Percentiles rank a stretch among this genome's conserved stretches.
Conservation (phyloP, 2,888 invertebrate genomes). For the Nephrotoma appendiculata region DNA sequence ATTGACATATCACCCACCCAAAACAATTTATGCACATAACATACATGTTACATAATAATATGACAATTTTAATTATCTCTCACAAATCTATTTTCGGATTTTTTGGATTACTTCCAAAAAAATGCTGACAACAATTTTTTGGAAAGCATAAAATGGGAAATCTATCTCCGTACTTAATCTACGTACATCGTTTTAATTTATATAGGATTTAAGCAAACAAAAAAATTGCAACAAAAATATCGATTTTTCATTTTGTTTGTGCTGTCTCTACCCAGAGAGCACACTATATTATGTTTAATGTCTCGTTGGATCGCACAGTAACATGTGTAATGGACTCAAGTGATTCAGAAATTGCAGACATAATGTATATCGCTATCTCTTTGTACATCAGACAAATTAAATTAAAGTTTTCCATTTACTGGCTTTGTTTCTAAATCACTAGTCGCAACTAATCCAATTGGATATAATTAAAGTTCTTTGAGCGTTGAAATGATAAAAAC, state of each 20-base stretch:
- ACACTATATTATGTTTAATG: background rate
- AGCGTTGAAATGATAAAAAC: background rate
- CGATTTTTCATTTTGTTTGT: background rate
- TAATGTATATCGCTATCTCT: background rate
- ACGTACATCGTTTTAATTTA: background rate
- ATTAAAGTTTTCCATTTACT: background rate
- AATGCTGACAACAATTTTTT: background rate
- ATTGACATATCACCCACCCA: too few relatives aligned
- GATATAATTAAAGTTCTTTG: background rate
- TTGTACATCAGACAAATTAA: background rate
- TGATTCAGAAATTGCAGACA: background rate
- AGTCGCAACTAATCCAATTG: background rate
- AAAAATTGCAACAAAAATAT: background rate
- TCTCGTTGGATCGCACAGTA: background rate
- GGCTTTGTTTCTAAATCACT: background rate
- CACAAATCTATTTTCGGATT: background rate
- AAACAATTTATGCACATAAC: too few relatives aligned
- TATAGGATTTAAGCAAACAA: background rate
- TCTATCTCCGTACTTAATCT: background rate
- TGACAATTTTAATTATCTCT: background rate
- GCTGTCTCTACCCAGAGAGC: background rate
- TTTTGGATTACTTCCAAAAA: background rate
- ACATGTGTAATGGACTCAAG: background rate
- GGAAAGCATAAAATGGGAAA: background rate
- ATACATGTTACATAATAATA: background rate